Evolutionary conservation across 2,797 vertebrate species (phyloP).

Genomic region (Phrynocephalus forsythii): DNA sequence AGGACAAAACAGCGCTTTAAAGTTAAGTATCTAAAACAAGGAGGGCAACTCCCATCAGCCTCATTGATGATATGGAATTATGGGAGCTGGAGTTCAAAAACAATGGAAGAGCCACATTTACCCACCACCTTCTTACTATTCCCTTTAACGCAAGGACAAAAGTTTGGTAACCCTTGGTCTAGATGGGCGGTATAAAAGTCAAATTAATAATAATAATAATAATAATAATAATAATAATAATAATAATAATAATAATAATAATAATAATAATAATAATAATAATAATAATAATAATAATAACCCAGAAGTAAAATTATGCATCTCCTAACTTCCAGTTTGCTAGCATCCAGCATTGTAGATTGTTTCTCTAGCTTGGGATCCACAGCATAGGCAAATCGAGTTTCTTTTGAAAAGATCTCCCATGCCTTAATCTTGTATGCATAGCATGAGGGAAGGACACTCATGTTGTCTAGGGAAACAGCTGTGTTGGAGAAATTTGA

Average conservation of each 20-base stretch:
- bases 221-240: too few species aligned
- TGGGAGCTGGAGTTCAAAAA: too few species aligned
- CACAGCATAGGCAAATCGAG: not conserved
- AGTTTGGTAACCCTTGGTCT: not conserved
- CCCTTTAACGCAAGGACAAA: not conserved
- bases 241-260: too few species aligned
- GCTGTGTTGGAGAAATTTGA: not conserved
- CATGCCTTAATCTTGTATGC: not conserved
- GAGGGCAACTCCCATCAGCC: too few species aligned
- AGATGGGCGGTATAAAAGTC: too few species aligned
- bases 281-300: too few species aligned
- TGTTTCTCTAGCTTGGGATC: not conserved
- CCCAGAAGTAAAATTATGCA: not conserved
- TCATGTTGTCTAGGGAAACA: not conserved
- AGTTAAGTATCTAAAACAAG: too few species aligned
- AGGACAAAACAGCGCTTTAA: not conserved
- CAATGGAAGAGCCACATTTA: too few species aligned
- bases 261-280: too few species aligned
- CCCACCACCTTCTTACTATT: not conserved
- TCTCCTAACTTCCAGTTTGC: not conserved
- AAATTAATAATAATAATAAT: too few species aligned
- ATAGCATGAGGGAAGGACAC: not conserved
- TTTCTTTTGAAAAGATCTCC: not conserved
- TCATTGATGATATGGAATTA: too few species aligned
- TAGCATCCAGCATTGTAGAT: not conserved